Conservation (phyloP, 2,888 invertebrate genomes). For the Strigamia maritima region DNA sequence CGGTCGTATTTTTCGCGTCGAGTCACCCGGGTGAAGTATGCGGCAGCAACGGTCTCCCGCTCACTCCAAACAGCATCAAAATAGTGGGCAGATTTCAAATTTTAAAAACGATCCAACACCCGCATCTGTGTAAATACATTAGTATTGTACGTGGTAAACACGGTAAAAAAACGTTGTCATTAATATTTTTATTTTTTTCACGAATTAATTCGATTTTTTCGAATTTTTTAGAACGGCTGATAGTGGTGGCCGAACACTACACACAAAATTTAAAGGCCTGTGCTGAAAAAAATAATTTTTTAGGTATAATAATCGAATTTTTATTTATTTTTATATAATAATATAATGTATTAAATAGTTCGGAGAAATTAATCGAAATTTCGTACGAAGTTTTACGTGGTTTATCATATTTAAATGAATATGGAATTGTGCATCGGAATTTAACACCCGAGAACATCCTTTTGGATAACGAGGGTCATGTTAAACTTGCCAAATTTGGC, state of each 20-base stretch:
- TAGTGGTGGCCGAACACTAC: slow-evolving; percentile 54
- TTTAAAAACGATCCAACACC: slow-evolving; percentile 73
- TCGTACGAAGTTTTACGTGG: slow-evolving; percentile 71
- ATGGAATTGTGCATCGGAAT: slow-evolving; percentile 73
- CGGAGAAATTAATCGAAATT: slow-evolving; percentile 61
- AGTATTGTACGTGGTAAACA: slow-evolving; percentile 91
- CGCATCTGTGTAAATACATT: slow-evolving; percentile 80
- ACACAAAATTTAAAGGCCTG: slow-evolving; percentile 46
- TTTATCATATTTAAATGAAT: slow-evolving; percentile 67
- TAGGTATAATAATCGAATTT: no score
- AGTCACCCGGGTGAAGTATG: slow-evolving; percentile 86
- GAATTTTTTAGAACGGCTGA: slow-evolving; percentile 51
- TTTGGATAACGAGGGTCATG: slow-evolving; percentile 63
- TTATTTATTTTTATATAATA: neutral
- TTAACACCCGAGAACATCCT: slow-evolving; percentile 79
- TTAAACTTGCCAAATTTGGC: slow-evolving; percentile 91
- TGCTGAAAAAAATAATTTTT: neutral
- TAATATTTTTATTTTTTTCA: neutral
- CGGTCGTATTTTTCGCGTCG: slow-evolving; percentile 85
- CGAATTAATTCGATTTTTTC: neutral
- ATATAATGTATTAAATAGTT: slow-evolving; percentile 43
- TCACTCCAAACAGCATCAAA: slow-evolving; percentile 93
- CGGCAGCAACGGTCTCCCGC: slow-evolving; percentile 91
- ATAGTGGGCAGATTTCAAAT: slow-evolving; percentile 85
- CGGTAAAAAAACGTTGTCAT: slow-evolving; percentile 61